phyloP scores from a whole-genome alignment of 2,888 invertebrate genomes.

The Dryocosmus kuriphilus region DNA sequence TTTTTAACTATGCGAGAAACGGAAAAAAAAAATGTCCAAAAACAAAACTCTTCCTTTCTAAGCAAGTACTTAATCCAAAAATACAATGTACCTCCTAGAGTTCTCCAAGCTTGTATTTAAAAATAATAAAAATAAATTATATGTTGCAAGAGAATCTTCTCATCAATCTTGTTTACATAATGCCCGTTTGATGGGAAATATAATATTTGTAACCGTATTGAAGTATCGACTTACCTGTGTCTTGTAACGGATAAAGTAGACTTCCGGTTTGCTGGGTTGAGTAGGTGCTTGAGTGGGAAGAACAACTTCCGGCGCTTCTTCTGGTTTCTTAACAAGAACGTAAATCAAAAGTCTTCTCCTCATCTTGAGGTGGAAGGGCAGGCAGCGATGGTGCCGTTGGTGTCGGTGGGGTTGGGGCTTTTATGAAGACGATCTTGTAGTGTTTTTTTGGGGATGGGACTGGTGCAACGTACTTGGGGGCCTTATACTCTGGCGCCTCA shows the following conservation, averaged over 20 bases:
- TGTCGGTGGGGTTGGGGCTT: constrained; percentile 81
- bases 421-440: constrained; percentile 92
- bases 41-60: too few relatives aligned
- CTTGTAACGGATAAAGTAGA: constrained; percentile 94
- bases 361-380: constrained; percentile 87
- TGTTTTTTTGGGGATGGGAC: constrained; percentile 85
- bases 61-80: too few relatives aligned
- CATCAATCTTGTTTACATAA: constrained; percentile 7
- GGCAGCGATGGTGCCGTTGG: constrained; percentile 78
- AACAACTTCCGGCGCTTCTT: constrained; percentile 88
- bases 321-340: constrained; percentile 93
- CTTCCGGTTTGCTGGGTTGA: constrained; percentile 93
- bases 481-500: constrained; percentile 86
- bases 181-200: constrained; percentile 20
- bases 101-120: too few relatives aligned
- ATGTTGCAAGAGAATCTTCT: not conserved
- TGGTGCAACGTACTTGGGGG: constrained; percentile 80
- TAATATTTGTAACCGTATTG: not conserved
- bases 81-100: too few relatives aligned
- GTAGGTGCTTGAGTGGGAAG: constrained; percentile 90
- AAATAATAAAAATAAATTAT: too few relatives aligned
- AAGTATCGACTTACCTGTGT: constrained; percentile 82
- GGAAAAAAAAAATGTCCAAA: too few relatives aligned
- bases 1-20: too few relatives aligned
- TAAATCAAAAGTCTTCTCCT: constrained; percentile 93